phyloP scores from a whole-genome alignment of 1,140 invertebrate species.

The Brachionus asplanchnoidis region DNA sequence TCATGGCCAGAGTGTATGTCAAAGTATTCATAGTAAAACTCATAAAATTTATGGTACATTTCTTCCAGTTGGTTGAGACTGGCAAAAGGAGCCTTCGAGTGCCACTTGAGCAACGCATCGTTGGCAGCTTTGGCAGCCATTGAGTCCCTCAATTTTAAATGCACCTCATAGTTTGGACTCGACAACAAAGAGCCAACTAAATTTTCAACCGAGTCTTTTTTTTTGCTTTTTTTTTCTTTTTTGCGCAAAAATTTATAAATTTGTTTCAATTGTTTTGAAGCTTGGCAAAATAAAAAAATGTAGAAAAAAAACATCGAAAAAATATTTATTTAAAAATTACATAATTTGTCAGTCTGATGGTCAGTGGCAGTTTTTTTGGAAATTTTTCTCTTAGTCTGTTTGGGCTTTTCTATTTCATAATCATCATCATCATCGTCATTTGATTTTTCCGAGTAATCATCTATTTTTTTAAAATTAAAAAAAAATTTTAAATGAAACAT shows the following conservation, averaged over 20 bases:
- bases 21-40: slow-evolving; percentile 36
- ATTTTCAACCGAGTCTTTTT: not conserved
- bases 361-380: not conserved
- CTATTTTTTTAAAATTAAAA: not conserved
- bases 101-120: slow-evolving; percentile 37
- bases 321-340: not conserved
- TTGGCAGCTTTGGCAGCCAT: slow-evolving; percentile 22
- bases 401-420: not conserved
- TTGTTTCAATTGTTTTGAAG: slow-evolving; percentile 3
- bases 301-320: not conserved
- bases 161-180: not conserved
- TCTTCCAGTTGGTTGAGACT: not conserved
- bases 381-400: not conserved
- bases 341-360: not conserved
- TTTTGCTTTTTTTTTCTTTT: slow-evolving; percentile 11
- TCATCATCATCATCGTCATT: not conserved
- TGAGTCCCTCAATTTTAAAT: slow-evolving; percentile 16
- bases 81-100: slow-evolving; percentile 14
- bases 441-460: not conserved
- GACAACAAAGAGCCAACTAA: not conserved
- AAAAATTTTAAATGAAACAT: not conserved
- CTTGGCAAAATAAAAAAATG: not conserved
- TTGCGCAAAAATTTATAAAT: slow-evolving; percentile 22
- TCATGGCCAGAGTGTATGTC: not conserved
- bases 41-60: slow-evolving; percentile 39